These are phyloP conservation scores for Brachionus asplanchnoidis DNA, from an alignment of 1,140 invertebrate species.

Conservation along the genomic window DNA sequence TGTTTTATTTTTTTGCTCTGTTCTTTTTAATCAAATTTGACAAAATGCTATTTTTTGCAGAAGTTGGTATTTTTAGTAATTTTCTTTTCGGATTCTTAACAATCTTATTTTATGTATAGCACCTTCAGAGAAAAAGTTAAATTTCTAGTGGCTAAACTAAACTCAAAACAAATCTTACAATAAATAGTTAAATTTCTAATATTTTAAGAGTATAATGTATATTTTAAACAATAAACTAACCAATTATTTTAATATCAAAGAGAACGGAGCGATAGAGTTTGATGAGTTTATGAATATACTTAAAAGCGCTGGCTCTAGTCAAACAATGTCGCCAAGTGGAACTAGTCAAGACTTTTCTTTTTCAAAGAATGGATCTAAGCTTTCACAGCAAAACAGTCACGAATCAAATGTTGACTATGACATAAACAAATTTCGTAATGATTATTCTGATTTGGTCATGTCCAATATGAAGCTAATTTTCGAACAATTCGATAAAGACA, in stretches of 20 bases:
- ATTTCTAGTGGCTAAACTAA: too few relatives aligned
- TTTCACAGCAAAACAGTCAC: neutral
- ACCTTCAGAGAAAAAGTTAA: too few relatives aligned
- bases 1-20: too few relatives aligned
- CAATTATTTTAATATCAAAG: neutral
- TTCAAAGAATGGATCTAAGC: neutral
- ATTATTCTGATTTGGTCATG: conserved; percentile 18
- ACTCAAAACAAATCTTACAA: too few relatives aligned
- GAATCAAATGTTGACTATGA: neutral
- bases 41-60: too few relatives aligned
- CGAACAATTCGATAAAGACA: conserved; percentile 39
- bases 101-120: too few relatives aligned
- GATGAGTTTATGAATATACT: conserved; percentile 35
- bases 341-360: neutral
- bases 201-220: too few relatives aligned
- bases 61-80: too few relatives aligned
- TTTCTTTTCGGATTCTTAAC: too few relatives aligned
- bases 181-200: too few relatives aligned
- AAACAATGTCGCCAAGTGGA: neutral
- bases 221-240: neutral
- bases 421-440: neutral
- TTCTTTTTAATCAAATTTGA: too few relatives aligned
- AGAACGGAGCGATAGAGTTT: conserved; percentile 34
- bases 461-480: conserved; percentile 40
- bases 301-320: conserved; percentile 7